Evolutionary conservation across 2,113 vertebrate genomes (phyloP).

Genomic region (Catagonus wagneri): DNA sequence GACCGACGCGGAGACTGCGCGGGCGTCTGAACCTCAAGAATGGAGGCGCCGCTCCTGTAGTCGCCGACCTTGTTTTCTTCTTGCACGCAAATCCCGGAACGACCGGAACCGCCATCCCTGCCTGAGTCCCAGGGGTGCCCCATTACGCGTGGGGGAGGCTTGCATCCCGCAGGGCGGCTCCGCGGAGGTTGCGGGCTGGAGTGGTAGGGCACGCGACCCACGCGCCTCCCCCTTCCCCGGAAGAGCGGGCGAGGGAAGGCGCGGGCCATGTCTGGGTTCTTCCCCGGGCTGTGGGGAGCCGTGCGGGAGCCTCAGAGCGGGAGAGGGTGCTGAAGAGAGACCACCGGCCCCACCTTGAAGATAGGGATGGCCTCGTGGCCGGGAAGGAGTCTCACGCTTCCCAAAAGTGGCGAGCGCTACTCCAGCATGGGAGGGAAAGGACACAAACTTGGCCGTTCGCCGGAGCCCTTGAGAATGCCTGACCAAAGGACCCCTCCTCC

Average conservation of each 20-base stretch:
- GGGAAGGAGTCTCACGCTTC: neutral
- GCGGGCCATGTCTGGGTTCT: neutral
- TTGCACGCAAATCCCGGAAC: slow-evolving; percentile 72
- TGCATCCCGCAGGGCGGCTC: slow-evolving; percentile 37
- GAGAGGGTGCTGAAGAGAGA: neutral
- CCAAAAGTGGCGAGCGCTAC: slow-evolving; percentile 40
- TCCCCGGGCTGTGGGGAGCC: neutral
- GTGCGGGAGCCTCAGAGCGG: neutral
- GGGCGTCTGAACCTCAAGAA: slow-evolving; percentile 50
- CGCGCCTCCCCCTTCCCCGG: neutral
- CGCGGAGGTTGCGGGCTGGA: neutral
- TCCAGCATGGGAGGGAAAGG: slow-evolving; percentile 57
- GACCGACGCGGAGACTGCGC: neutral
- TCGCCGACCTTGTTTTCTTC: slow-evolving; percentile 75
- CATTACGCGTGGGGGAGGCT: neutral
- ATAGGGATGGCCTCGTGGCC: slow-evolving; percentile 27
- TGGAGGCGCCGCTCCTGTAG: slow-evolving; percentile 48
- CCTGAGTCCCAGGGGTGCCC: slow-evolving; percentile 65
- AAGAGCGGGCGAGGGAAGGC: neutral
- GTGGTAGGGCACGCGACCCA: neutral
- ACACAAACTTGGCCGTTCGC: slow-evolving; percentile 64
- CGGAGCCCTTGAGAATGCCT: slow-evolving; percentile 42
- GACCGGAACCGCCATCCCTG: slow-evolving; percentile 70
- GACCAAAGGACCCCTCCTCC: neutral
- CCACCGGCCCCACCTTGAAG: neutral